Percentiles rank a stretch among this genome's conserved stretches.
phyloP scores from a whole-genome alignment of 2,888 invertebrate genomes.

The Athalia circularis region DNA sequence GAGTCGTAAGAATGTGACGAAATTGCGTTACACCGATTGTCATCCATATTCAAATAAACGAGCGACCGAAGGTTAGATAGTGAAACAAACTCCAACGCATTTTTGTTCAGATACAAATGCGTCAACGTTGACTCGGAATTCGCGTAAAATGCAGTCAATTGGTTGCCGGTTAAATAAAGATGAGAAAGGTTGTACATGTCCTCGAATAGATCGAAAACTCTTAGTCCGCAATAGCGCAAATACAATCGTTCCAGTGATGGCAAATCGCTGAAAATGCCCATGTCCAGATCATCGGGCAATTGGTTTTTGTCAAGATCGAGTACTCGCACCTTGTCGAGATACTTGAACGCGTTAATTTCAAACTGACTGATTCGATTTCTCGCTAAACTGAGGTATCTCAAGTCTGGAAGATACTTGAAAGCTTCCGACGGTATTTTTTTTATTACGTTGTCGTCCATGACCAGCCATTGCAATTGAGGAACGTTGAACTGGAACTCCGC shows the following conservation, averaged over 20 bases:
- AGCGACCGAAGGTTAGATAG: slow-evolving; percentile 6
- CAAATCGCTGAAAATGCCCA: neutral
- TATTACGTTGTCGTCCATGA: slow-evolving; percentile 13
- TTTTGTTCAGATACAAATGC: slow-evolving; percentile 15
- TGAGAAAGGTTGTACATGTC: neutral
- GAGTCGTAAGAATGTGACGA: neutral
- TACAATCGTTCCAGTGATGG: slow-evolving; percentile 1
- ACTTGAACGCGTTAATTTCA: neutral
- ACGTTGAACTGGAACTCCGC: slow-evolving; percentile 12
- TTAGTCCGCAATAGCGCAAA: slow-evolving; percentile 6
- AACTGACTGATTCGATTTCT: neutral
- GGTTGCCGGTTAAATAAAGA: slow-evolving; percentile 15
- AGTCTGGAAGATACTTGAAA: neutral
- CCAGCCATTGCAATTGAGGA: slow-evolving; percentile 18
- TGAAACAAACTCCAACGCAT: neutral
- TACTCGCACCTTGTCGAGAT: slow-evolving; percentile 6
- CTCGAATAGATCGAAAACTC: neutral
- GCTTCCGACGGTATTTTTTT: neutral
- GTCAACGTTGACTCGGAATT: neutral
- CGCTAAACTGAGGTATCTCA: slow-evolving; percentile 26
- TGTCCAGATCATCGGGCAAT: neutral
- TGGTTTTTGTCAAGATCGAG: slow-evolving; percentile 29
- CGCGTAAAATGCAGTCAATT: neutral
- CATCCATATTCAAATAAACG: slow-evolving; percentile 18
- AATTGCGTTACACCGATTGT: neutral